Conservation (phyloP, 1,140 invertebrate species). For the Manduca sexta region DNA sequence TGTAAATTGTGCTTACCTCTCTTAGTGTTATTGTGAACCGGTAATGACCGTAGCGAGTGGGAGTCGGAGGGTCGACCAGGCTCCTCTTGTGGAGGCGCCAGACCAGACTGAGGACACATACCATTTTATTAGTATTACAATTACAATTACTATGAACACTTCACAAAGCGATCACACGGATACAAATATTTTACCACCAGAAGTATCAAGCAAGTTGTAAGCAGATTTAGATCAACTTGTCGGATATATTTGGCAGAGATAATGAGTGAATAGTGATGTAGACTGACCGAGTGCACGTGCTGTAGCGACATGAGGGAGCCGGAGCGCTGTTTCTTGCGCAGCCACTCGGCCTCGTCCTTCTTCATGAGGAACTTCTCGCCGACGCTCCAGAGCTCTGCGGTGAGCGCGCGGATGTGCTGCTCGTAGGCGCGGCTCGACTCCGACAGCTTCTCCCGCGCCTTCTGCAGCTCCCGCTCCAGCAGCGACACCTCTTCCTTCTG, state of each 20-base stretch:
- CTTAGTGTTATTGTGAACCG: conserved; percentile 29
- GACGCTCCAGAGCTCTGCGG: conserved; percentile 74
- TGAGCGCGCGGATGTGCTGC: conserved; percentile 71
- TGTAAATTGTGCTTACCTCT: conserved; percentile 28
- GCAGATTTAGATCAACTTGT: too few species aligned
- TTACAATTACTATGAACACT: too few species aligned
- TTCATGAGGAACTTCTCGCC: conserved; percentile 75
- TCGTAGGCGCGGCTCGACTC: conserved; percentile 75
- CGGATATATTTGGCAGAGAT: too few species aligned
- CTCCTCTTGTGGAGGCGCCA: conserved; percentile 33
- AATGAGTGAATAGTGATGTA: too few species aligned
- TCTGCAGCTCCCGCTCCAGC: conserved; percentile 50
- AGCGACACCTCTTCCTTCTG: conserved; percentile 55
- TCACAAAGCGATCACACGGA: too few species aligned
- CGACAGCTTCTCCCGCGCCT: conserved; percentile 68
- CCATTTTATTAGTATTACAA: conserved; percentile 10
- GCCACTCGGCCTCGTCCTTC: conserved; percentile 73
- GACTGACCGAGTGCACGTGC: conserved; percentile 52
- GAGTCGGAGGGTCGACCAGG: conserved; percentile 41
- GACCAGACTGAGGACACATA: conserved; percentile 44
- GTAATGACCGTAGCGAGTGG: conserved; percentile 50
- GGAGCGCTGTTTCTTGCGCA: conserved; percentile 43
- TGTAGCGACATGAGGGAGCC: conserved; percentile 62
- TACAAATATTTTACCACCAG: too few species aligned
- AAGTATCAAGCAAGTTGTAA: too few species aligned